These are phyloP conservation scores for Piscicola geometra DNA, from an alignment of 2,888 invertebrate genomes.

Conservation along the genomic window DNA sequence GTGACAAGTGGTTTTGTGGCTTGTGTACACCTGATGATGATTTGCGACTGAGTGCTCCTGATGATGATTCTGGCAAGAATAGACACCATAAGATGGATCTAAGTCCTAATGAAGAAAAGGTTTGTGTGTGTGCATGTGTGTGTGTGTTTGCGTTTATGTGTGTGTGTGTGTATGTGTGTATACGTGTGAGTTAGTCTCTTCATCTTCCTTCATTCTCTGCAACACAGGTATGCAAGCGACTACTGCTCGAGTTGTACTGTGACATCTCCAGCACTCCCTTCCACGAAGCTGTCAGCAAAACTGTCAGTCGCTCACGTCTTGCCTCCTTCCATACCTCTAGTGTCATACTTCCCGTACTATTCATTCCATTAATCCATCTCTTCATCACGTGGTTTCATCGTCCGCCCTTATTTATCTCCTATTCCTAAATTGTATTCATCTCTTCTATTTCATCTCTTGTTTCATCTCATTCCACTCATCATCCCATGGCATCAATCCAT, in stretches of 20 bases:
- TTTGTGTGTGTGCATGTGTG: conserved; percentile 37
- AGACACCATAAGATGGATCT: conserved; percentile 55
- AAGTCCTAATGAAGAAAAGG: conserved; percentile 50
- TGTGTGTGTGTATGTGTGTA: conserved; percentile 11
- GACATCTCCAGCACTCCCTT: conserved; percentile 83
- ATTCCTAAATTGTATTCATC: too few relatives aligned
- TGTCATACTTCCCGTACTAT: too few relatives aligned
- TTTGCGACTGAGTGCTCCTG: conserved; percentile 45
- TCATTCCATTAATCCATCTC: too few relatives aligned
- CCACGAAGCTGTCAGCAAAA: conserved; percentile 74
- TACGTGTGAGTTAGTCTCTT: neutral
- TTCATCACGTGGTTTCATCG: too few relatives aligned
- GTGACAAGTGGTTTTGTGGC: conserved; percentile 83
- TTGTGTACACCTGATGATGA: conserved; percentile 74
- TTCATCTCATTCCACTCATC: too few relatives aligned
- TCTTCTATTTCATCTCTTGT: too few relatives aligned
- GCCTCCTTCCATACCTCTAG: too few relatives aligned
- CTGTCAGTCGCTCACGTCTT: conserved; percentile 63
- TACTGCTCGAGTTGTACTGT: conserved; percentile 83
- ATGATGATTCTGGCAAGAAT: conserved; percentile 47
- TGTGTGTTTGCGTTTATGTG: neutral
- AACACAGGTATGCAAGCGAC: conserved; percentile 64
- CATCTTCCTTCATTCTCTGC: too few relatives aligned
- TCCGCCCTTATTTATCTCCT: too few relatives aligned
- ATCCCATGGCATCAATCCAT: too few relatives aligned